These are phyloP conservation scores for Smithornis capensis DNA, from an alignment of 2,113 vertebrate genomes.

Conservation along the genomic window DNA sequence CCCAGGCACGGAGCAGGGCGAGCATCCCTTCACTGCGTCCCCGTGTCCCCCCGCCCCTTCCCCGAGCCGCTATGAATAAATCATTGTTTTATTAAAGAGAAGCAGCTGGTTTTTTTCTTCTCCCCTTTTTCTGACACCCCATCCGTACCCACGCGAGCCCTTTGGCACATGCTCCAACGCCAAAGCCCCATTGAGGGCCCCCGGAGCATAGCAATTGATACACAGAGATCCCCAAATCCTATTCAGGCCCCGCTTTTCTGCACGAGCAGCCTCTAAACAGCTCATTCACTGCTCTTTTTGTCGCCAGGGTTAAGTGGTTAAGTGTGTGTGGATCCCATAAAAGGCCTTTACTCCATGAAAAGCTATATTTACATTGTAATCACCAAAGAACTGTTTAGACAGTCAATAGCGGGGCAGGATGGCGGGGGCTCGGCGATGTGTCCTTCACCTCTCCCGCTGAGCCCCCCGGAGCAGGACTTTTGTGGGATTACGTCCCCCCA, in stretches of 20 bases:
- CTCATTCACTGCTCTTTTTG: conserved; percentile 79
- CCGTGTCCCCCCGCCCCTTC: background rate
- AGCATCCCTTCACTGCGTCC: background rate
- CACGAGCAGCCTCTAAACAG: conserved; percentile 75
- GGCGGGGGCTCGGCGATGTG: background rate
- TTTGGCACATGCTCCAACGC: conserved; percentile 75
- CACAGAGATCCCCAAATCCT: conserved; percentile 78
- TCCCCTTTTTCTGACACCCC: background rate
- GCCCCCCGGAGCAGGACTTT: conserved; percentile 39
- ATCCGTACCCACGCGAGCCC: conserved; percentile 38
- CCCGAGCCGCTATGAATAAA: conserved; percentile 76
- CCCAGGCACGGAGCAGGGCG: background rate
- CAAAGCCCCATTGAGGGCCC: conserved; percentile 68
- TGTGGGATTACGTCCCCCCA: conserved; percentile 62
- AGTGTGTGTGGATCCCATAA: conserved; percentile 75
- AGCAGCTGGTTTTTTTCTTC: conserved; percentile 76
- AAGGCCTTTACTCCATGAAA: conserved; percentile 75
- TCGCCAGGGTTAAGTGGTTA: conserved; percentile 80
- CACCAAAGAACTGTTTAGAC: conserved; percentile 69
- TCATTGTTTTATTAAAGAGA: conserved; percentile 79
- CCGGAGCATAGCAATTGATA: conserved; percentile 77
- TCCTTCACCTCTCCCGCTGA: conserved; percentile 8
- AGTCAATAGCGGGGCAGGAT: conserved; percentile 51
- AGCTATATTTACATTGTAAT: conserved; percentile 77
- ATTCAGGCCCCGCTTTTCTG: conserved; percentile 70